Evolutionary conservation across 1,140 invertebrate species (phyloP), one percentile per base, ranked within the genome.

Genomic region (Zaprionus nigranus): DNA sequence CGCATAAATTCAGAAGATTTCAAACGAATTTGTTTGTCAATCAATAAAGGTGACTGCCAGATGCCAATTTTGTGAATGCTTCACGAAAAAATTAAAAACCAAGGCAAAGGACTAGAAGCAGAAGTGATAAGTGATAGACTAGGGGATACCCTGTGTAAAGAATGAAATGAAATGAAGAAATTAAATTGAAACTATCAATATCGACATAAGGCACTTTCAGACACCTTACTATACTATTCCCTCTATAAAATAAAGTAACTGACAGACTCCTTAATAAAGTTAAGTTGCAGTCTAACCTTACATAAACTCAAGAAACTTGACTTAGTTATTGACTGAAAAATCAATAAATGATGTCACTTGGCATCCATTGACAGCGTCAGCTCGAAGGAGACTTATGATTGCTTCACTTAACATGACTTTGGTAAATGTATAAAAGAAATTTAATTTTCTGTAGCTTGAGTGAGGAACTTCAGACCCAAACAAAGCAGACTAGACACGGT

Each of bases 11-110:
- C 64, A 20, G n/a, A 28, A 43, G 17, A 53, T 57, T 49, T 56
- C 36, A 54, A 53, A 69, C 53, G 57, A 74, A 77, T 66, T 76
- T 60, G 69, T 63, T 62, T 73, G 70, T 77, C 70, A 77, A 77
- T 77, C 75, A 77, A 67, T 59, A 62, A 67, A 77, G 61, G 74
- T 69, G 62, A 51, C 34, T 26, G 64, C 64, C 65, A 68, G 28
- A 60, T 34, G 59, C 43, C 36, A 63, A 43, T 58, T 38, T 24
- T 49, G n/a, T 17, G 9, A 36, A 22, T 43, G 58, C 64, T 57
- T 38, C 57, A 4, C 13, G 13, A 28, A 67, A 22, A 73, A 68
- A 54, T 73, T 54, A 73, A 73, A 73, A 56, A 17, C 51, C 15
- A 63, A 53, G 53, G 58, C 7, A 63, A 43, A 11, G 9, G 3